Evolutionary conservation across 2,797 vertebrate species (phyloP), one percentile per base, ranked within the genome.

Genomic region (Tenualosa thibaudeaui): DNA sequence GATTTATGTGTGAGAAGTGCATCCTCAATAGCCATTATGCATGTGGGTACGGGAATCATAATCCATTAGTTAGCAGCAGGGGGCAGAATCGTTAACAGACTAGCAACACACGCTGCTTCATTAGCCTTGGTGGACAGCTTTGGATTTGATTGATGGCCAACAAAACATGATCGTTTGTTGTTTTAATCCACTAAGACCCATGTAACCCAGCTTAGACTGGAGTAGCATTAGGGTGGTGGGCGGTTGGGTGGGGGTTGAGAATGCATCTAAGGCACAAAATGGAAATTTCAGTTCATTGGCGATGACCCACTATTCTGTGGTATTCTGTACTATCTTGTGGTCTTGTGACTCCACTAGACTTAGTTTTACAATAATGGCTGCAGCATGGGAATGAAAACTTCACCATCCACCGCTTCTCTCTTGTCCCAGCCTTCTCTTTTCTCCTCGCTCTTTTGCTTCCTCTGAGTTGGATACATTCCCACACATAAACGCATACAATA

Each of bases 131-230:
- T 65, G 87, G 92, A 89, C 89, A 89, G 82, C 89, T 78, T 90
- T 85, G 83, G 84, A 75, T 89, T 90, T 92, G 91, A 94, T 93
- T 92, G 92, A 94, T 93, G 88, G 88, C 86, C 75, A 65, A 88
- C 50, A 51, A 92, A 85, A 71, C 54, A 54, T 88, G 90, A 86
- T 92, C 83, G 89, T 93, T 91, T 90, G 87, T 92, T 89, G 90
- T 88, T 89, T 86, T 31, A 84, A 81, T 65, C n/a, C 49, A 50
- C 43, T 49, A 49, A 49, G 68, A 78, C 71, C 65, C 65, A 40
- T 40, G 31, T 7, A 49, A 31, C 90, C 89, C 37, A 19, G 40
- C 40, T 22, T 37, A 43, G 40, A 22, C 40, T 46, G 71, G 71
- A 46, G 40, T 7, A 17, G 17, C 40, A 22, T 15, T 12, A 7